Conservation (phyloP, 2,113 vertebrate species). For the Anseranas semipalmata region DNA sequence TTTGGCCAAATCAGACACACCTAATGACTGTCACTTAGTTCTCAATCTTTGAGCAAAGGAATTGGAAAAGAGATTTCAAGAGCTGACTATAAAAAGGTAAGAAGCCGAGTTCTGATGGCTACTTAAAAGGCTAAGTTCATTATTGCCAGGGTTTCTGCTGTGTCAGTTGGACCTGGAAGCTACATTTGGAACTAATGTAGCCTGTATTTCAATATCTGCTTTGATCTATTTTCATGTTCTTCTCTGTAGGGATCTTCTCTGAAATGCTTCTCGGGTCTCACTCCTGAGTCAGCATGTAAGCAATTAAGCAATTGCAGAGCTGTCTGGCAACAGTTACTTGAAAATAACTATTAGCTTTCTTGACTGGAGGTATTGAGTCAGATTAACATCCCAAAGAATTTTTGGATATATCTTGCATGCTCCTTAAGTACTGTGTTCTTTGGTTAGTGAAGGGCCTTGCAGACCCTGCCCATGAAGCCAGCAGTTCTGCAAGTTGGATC, state of each 20-base stretch:
- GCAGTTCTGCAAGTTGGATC: constrained; percentile 9
- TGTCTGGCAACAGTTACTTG: constrained; percentile 5
- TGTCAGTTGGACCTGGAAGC: not conserved
- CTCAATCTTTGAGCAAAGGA: not conserved
- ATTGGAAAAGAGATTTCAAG: not conserved
- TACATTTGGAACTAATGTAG: not conserved
- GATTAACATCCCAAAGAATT: constrained; percentile 22
- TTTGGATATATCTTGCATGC: not conserved
- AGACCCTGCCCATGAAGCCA: not conserved
- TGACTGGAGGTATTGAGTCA: constrained; percentile 23
- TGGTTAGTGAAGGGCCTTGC: not conserved
- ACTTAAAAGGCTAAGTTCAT: not conserved
- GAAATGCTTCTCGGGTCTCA: constrained; percentile 15
- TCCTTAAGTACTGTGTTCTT: not conserved
- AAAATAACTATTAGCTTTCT: constrained; percentile 47
- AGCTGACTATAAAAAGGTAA: not conserved
- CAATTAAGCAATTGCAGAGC: constrained; percentile 9
- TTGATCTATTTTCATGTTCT: constrained; percentile 11
- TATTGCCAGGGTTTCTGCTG: not conserved
- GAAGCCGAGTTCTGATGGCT: not conserved
- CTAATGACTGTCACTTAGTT: not conserved
- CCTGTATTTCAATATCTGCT: not conserved
- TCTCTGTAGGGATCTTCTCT: constrained; percentile 8
- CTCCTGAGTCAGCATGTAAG: constrained; percentile 25
- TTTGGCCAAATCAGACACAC: not conserved